Evolutionary conservation across 2,797 vertebrate genomes (phyloP).

Genomic region (Myotis daubentonii): DNA sequence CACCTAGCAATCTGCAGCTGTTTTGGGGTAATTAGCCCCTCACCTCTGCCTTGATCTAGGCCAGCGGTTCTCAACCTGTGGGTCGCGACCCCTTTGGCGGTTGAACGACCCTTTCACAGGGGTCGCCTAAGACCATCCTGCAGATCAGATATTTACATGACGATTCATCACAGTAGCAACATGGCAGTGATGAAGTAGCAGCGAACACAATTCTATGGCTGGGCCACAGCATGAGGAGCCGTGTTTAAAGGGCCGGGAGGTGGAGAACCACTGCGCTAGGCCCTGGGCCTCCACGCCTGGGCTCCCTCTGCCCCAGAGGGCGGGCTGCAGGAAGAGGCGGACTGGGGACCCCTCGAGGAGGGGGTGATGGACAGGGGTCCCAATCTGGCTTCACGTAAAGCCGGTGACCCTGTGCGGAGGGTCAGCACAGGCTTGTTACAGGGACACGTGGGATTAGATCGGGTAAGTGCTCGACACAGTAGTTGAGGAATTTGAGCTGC

Average conservation of each 20-base stretch:
- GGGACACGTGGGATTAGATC: background rate
- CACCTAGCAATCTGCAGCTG: constrained; percentile 50
- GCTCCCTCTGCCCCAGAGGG: background rate
- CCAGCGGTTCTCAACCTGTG: background rate
- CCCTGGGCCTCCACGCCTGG: background rate
- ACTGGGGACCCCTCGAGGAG: background rate
- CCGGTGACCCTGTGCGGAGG: fast-evolving
- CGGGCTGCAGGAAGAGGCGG: background rate
- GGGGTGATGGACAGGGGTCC: background rate
- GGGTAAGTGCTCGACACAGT: no score
- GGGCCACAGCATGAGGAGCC: no score
- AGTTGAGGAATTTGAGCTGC: no score
- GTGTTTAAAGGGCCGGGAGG: no score
- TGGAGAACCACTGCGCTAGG: background rate
- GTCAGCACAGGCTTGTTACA: fast-evolving
- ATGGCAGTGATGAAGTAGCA: no score
- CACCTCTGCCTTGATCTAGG: constrained; percentile 58
- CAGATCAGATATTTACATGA: no score
- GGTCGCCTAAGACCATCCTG: no score
- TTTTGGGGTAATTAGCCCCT: constrained; percentile 46
- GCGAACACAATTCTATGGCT: no score
- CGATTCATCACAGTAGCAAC: no score
- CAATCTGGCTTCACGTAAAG: background rate
- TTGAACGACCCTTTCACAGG: no score
- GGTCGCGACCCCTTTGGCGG: no score